phyloP scores from a whole-genome alignment of 2,113 vertebrate genomes.

The Nibea albiflora region DNA sequence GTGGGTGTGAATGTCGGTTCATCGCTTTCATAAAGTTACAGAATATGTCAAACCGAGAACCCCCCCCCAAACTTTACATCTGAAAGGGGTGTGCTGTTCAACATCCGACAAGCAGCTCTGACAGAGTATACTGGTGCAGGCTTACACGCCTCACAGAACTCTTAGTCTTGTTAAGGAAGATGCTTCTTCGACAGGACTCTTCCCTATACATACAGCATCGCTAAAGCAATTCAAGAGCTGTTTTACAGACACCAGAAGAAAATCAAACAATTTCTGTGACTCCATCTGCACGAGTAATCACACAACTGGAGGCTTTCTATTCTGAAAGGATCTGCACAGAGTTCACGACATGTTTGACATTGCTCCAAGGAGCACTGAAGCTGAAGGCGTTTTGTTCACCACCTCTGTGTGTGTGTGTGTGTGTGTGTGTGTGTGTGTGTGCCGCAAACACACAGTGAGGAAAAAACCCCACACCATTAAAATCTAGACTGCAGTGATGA shows the following conservation, averaged over 20 bases:
- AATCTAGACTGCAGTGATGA: slow-evolving; percentile 25
- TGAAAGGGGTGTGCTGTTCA: neutral
- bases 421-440: neutral
- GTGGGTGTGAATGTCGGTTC: too few species aligned
- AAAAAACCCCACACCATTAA: neutral
- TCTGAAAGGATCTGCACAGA: slow-evolving; percentile 13
- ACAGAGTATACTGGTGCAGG: too few species aligned
- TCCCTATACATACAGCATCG: neutral
- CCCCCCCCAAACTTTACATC: too few species aligned
- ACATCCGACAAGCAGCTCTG: neutral
- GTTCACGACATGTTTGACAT: slow-evolving; percentile 31
- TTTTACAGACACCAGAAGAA: slow-evolving; percentile 10
- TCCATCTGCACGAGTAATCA: slow-evolving; percentile 27
- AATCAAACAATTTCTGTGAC: neutral
- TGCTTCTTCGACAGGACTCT: neutral
- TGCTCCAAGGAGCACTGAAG: slow-evolving; percentile 10
- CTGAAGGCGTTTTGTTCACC: slow-evolving; percentile 6
- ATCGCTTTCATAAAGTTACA: too few species aligned
- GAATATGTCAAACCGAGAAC: too few species aligned
- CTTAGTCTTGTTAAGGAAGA: neutral
- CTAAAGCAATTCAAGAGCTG: neutral
- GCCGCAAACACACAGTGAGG: neutral
- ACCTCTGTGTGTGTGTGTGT: neutral
- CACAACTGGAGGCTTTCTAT: slow-evolving; percentile 32
- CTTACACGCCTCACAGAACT: neutral